A percentile compares a stretch with the other conserved stretches of the same genome.
phyloP scores from a whole-genome alignment of 2,113 vertebrate genomes.

The Tauraco erythrolophus region DNA sequence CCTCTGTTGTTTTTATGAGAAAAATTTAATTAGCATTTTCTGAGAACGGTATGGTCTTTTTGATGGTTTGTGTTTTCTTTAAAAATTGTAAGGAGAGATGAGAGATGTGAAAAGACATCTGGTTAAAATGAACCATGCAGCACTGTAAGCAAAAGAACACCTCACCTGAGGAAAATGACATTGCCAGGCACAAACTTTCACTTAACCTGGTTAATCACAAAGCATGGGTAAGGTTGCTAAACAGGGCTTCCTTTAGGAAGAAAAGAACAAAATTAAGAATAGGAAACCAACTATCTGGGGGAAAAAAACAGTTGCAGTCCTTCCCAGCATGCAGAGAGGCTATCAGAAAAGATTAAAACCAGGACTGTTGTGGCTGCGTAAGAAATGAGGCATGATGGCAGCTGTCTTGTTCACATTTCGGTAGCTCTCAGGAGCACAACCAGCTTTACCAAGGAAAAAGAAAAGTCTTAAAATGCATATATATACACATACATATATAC shows the following conservation, averaged over 20 bases:
- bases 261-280: not conserved
- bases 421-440: not conserved
- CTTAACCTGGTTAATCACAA: not conserved
- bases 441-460: not conserved
- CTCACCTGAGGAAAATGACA: not conserved
- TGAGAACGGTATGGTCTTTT: not conserved
- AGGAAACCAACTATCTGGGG: not conserved
- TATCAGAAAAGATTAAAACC: not conserved
- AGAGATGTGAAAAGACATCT: not conserved
- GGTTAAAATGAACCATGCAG: not conserved
- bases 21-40: not conserved
- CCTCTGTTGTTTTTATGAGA: not conserved
- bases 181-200: not conserved
- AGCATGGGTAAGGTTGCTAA: not conserved
- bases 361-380: not conserved
- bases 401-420: not conserved
- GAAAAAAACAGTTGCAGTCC: not conserved
- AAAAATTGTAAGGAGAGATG: not conserved
- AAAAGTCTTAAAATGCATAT: not conserved
- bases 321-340: not conserved
- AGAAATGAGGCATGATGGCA: not conserved
- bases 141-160: not conserved
- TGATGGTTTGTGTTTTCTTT: not conserved
- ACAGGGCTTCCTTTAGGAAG: not conserved
- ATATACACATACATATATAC: not conserved